Conservation (phyloP, 2,888 invertebrate species). For the Siphlonurus alternatus region DNA sequence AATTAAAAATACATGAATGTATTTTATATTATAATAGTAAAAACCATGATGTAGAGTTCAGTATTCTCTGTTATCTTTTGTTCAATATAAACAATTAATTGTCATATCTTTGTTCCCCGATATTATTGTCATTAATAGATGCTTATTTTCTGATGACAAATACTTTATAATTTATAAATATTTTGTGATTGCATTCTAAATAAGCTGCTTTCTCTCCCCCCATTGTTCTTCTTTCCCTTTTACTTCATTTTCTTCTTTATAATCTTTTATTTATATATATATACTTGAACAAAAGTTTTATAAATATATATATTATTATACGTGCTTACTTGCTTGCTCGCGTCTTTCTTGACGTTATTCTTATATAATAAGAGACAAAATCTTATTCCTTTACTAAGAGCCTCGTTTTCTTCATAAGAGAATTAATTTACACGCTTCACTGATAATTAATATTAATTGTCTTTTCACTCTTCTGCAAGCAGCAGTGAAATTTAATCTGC, state of each 20-base stretch:
- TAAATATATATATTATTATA: too few relatives aligned
- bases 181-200: not conserved
- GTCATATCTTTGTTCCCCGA: too few relatives aligned
- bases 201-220: not conserved
- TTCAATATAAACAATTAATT: too few relatives aligned
- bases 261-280: too few relatives aligned
- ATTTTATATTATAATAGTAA: too few relatives aligned
- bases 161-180: conserved; percentile 1
- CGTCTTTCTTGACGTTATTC: too few relatives aligned
- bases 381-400: not conserved
- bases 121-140: too few relatives aligned
- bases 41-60: too few relatives aligned
- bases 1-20: too few relatives aligned
- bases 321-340: not conserved
- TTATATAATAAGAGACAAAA: not conserved
- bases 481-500: conserved; percentile 1
- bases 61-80: too few relatives aligned
- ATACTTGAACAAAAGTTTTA: not conserved
- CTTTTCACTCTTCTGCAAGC: conserved; percentile 1
- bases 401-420: conserved; percentile 1
- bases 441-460: conserved; percentile 11
- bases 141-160: not conserved
- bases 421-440: conserved; percentile 9
- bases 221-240: not conserved
- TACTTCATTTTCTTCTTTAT: not conserved